Evolutionary conservation across 2,888 invertebrate genomes (phyloP).

Genomic region (Ctena decussata): DNA sequence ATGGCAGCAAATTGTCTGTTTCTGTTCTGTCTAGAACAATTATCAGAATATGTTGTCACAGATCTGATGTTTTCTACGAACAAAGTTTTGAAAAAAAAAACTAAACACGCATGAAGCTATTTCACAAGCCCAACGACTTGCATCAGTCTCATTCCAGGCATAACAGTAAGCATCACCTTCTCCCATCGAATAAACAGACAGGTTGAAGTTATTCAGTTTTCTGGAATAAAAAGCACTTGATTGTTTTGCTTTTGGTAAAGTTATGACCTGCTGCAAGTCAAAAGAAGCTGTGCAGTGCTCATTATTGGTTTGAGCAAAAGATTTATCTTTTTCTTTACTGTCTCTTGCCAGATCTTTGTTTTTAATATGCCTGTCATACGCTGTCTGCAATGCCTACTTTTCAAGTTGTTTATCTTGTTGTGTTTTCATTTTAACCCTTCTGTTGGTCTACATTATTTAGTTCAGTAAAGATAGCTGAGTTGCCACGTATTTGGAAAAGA

Average conservation of each 20-base stretch:
- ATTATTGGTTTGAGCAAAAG: not conserved
- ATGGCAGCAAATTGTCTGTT: constrained; percentile 1
- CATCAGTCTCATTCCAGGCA: constrained; percentile 20
- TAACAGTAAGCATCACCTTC: constrained; percentile 9
- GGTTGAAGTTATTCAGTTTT: constrained; percentile 7
- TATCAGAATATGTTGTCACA: constrained; percentile 10
- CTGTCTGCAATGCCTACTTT: not conserved
- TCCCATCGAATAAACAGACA: constrained; percentile 6
- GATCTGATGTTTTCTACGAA: not conserved
- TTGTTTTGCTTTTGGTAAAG: constrained; percentile 16
- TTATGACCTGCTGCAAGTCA: constrained; percentile 20
- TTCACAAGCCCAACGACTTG: constrained; percentile 9
- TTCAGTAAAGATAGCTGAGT: too few relatives aligned
- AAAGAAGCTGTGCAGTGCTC: not conserved
- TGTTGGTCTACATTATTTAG: too few relatives aligned
- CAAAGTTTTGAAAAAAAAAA: constrained; percentile 10
- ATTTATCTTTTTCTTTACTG: constrained; percentile 8
- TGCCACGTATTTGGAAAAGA: too few relatives aligned
- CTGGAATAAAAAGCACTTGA: constrained; percentile 1
- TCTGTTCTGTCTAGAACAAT: constrained; percentile 4
- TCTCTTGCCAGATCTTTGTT: constrained; percentile 19
- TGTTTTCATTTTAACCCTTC: too few relatives aligned
- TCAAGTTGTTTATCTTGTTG: too few relatives aligned
- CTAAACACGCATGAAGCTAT: constrained; percentile 22
- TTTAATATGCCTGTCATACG: constrained; percentile 14